Percentiles rank a stretch among this genome's conserved stretches.
phyloP scores from a whole-genome alignment of 2,888 invertebrate genomes.

The Cheilosia pagana region DNA sequence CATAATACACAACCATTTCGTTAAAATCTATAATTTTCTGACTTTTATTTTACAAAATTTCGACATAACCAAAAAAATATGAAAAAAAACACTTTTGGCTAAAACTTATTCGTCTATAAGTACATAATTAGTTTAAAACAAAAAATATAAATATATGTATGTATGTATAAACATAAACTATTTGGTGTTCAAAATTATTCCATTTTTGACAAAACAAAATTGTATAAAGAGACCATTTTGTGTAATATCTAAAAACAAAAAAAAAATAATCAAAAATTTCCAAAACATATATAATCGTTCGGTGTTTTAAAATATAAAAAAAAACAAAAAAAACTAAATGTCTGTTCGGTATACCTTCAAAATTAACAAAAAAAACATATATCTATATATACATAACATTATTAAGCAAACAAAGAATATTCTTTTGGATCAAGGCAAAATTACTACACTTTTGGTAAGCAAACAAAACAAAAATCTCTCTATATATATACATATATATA shows the following conservation, averaged over 20 bases:
- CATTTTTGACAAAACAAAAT: constrained; percentile 48
- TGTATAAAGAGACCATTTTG: constrained; percentile 46
- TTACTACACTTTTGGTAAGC: constrained; percentile 58
- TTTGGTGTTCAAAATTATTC: constrained; percentile 75
- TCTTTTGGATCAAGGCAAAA: constrained; percentile 65
- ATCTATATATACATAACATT: constrained; percentile 51
- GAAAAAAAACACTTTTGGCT: constrained; percentile 43
- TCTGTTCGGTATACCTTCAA: constrained; percentile 75
- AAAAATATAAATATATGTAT: constrained; percentile 58
- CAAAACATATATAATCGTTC: constrained; percentile 62
- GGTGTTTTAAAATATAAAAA: constrained; percentile 65
- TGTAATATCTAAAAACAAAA: constrained; percentile 38
- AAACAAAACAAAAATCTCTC: constrained; percentile 20
- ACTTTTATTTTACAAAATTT: constrained; percentile 18
- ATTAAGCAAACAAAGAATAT: constrained; percentile 57
- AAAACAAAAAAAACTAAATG: constrained; percentile 70
- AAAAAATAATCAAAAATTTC: constrained; percentile 45
- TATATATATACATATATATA: constrained; percentile 58
- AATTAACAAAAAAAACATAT: constrained; percentile 73
- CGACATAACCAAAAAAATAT: constrained; percentile 57
- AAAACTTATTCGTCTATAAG: constrained; percentile 53
- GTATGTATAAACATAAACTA: constrained; percentile 38
- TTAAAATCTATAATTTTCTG: constrained; percentile 58
- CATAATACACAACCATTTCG: constrained; percentile 35
- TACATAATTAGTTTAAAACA: constrained; percentile 40